Conservation (phyloP, 2,113 vertebrate genomes). For the Hyperoodon ampullatus region DNA sequence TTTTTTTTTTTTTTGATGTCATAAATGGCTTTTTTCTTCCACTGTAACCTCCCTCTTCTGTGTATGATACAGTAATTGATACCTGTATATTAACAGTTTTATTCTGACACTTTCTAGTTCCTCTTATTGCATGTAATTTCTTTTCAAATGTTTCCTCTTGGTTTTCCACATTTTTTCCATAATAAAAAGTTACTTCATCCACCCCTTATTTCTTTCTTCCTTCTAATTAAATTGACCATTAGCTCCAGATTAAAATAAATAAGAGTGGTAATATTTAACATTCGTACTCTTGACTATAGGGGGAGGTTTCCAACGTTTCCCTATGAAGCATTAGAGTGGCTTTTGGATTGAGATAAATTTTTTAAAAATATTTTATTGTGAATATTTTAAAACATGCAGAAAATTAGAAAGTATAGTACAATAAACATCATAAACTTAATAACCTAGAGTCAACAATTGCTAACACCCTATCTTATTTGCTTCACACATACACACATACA, state of each 20-base stretch:
- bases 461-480: background rate
- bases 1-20: background rate
- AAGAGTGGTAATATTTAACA: background rate
- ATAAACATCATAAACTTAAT: background rate
- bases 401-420: background rate
- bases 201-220: background rate
- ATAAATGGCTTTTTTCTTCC: background rate
- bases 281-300: background rate
- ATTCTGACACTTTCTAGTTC: background rate
- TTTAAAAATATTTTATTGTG: background rate
- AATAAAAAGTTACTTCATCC: background rate
- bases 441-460: background rate
- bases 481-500: no score
- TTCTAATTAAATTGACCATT: background rate
- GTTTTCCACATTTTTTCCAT: background rate
- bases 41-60: background rate
- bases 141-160: background rate
- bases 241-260: background rate
- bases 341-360: background rate
- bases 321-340: background rate
- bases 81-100: background rate
- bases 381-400: background rate
- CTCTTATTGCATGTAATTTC: background rate
- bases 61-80: background rate
- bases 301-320: background rate